Conservation (phyloP, 2,113 vertebrate genomes). For the Actenoides hombroni region DNA sequence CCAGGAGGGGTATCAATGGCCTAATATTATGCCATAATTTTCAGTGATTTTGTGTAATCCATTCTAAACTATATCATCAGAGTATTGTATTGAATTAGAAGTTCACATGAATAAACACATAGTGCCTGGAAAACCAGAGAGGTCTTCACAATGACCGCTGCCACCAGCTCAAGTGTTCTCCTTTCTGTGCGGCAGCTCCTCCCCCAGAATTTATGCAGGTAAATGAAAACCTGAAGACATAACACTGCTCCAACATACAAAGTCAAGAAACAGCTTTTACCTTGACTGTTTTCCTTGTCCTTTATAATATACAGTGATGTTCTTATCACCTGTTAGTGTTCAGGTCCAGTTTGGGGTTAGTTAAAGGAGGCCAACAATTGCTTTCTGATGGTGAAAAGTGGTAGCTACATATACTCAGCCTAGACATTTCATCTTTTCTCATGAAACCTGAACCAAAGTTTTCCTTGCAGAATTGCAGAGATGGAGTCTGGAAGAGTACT, state of each 20-base stretch:
- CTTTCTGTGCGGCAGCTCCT: not conserved
- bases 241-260: not conserved
- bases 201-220: not conserved
- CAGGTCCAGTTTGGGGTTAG: not conserved
- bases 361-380: not conserved
- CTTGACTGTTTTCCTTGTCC: not conserved
- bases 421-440: not conserved
- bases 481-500: not conserved
- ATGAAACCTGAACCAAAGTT: not conserved
- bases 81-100: not conserved
- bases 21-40: not conserved
- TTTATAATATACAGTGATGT: not conserved
- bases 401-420: not conserved
- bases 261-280: not conserved
- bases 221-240: not conserved
- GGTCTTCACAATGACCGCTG: not conserved
- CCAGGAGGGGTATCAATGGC: not conserved
- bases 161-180: not conserved
- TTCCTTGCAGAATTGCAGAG: not conserved
- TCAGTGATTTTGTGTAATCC: not conserved
- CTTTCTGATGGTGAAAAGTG: not conserved
- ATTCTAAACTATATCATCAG: not conserved
- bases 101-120: not conserved
- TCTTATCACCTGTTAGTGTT: not conserved
- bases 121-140: not conserved